Percentiles rank a stretch among this genome's conserved stretches.
Evolutionary conservation across 2,888 invertebrate genomes (phyloP).

Genomic region (Adineta ricciae): DNA sequence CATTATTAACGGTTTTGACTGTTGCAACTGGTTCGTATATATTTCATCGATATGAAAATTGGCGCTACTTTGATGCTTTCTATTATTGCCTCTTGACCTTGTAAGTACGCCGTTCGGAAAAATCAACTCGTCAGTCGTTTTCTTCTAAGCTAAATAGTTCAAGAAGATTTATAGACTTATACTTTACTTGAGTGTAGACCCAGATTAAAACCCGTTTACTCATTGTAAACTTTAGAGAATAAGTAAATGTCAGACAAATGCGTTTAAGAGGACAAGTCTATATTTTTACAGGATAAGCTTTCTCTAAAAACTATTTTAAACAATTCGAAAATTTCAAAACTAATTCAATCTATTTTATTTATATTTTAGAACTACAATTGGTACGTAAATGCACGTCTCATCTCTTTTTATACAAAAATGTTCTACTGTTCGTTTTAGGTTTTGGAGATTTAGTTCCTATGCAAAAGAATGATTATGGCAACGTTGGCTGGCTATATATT

Average conservation of each 20-base stretch:
- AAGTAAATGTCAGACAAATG: no score
- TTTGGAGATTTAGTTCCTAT: constrained; percentile 98
- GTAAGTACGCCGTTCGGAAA: constrained; percentile 66
- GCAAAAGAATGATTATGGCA: constrained; percentile 83
- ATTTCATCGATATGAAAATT: constrained; percentile 83
- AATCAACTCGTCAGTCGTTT: not conserved
- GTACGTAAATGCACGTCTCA: not conserved
- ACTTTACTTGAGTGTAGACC: no score
- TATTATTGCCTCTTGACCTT: constrained; percentile 98
- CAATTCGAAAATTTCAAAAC: no score
- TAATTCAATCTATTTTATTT: not conserved
- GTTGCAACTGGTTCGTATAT: constrained; percentile 89
- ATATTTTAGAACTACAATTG: not conserved
- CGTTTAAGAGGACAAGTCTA: no score
- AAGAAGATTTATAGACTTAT: no score
- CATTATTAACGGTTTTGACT: constrained; percentile 67
- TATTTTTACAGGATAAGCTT: no score
- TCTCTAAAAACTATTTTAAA: not conserved
- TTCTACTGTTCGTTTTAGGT: no score
- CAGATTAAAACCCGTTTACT: no score
- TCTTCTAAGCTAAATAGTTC: no score
- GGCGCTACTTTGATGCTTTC: constrained; percentile 77
- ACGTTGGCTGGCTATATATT: constrained; percentile 87
- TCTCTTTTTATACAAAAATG: not conserved
- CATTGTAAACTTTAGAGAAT: no score